Evolutionary conservation across 2,888 invertebrate species (phyloP), one percentile per base, ranked within the genome.

Genomic region (Subacronicta megacephala): DNA sequence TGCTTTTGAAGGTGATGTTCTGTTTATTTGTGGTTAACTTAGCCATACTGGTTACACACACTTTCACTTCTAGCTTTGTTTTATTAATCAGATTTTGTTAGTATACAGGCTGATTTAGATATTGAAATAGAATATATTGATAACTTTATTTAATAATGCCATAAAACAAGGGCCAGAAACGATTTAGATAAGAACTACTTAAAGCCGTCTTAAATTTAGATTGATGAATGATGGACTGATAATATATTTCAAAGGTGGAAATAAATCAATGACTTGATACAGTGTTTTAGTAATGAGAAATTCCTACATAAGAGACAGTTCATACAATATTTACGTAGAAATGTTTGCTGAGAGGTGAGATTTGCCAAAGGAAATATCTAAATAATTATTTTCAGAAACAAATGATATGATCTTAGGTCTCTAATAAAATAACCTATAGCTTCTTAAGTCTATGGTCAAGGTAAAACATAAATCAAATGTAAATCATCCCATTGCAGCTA

Each of bases 231-330:
- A 31, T 49, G 44, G 31, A 40, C 37, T 31, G 58, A 66, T 66
- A 62, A 68, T 57, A n/a, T n/a, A 67, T 68, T 62, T 66, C 63
- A 66, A 66, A 66, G 67, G 7, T 36, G 62, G 52, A 57, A 38
- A 68, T 66, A 68, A 68, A 66, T 67, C 65, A 68, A 62, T 13
- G 1, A 20, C 13, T 47, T 58, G 33, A 56, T 42, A 53, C 10
- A 29, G 18, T 20, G 1, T 5, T 31, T 26, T 26, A 10, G 26
- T 10, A 26, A 10, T 2, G 26, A 10, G 1, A 9, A 31, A 31
- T 31, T 6, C 4, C n/a, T 12, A 62, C 10, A 50, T 63, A 18
- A 35, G 35, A 57, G 9, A 9, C 2, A 18, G 18, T 18, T 3
- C 18, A 2, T 18, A 2, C 18, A 18, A 18, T 3, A 3, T 18